Evolutionary conservation across 2,888 invertebrate genomes (phyloP).

Genomic region (Rhorus exstirpatorius): DNA sequence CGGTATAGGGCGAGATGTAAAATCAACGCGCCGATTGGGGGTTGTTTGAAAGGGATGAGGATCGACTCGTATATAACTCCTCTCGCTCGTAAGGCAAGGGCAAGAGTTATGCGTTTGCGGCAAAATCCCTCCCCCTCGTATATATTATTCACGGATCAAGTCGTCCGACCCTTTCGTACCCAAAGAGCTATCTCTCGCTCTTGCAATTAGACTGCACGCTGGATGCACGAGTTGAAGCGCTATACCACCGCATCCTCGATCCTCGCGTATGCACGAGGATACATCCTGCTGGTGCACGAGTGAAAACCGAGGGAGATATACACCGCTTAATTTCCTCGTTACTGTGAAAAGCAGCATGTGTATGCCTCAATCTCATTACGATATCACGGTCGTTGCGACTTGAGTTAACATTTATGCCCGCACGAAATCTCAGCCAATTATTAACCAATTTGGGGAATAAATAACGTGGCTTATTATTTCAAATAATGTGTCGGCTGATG

Average conservation of each 20-base stretch:
- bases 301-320: constrained; percentile 10
- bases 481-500: too few species aligned
- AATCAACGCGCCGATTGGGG: constrained; percentile 19
- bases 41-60: constrained; percentile 34
- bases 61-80: constrained; percentile 34
- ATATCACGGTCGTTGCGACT: neutral
- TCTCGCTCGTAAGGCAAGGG: constrained; percentile 4
- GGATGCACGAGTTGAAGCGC: constrained; percentile 38
- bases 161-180: constrained; percentile 59
- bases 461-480: too few species aligned
- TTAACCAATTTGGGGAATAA: neutral
- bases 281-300: neutral
- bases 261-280: neutral
- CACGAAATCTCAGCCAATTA: constrained; percentile 5
- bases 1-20: constrained; percentile 21
- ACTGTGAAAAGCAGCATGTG: neutral
- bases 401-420: neutral
- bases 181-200: constrained; percentile 59
- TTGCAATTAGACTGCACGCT: constrained; percentile 33
- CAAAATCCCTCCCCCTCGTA: constrained; percentile 58
- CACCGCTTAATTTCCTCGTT: constrained; percentile 38
- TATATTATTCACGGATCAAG: constrained; percentile 66
- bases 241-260: constrained; percentile 32
- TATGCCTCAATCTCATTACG: neutral
- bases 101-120: constrained; percentile 56